phyloP scores from a whole-genome alignment of 23 tunicate species.

The Botrylloides violaceus region DNA sequence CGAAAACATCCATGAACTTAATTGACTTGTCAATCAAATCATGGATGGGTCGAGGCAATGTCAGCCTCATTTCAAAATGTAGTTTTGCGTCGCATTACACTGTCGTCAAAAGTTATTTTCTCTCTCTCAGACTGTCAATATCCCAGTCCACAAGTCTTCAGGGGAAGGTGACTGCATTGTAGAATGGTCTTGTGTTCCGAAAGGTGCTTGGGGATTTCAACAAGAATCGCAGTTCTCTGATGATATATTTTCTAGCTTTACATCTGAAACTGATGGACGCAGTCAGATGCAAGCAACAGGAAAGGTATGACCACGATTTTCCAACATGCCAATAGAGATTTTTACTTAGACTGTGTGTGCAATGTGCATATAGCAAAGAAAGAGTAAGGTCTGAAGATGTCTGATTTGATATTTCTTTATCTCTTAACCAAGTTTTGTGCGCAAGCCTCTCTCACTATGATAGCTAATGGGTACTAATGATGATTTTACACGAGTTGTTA shows the following conservation, averaged over 20 bases:
- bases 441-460: too few relatives aligned
- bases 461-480: too few relatives aligned
- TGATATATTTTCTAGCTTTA: neutral
- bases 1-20: neutral
- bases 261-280: slow-evolving; percentile 10
- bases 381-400: too few relatives aligned
- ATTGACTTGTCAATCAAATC: neutral
- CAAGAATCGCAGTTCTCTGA: too few relatives aligned
- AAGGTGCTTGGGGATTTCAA: neutral
- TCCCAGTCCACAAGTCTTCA: slow-evolving; percentile 53
- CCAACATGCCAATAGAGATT: too few relatives aligned
- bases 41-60: neutral
- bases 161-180: slow-evolving; percentile 40
- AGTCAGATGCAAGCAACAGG: neutral
- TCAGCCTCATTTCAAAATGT: neutral
- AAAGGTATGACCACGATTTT: neutral
- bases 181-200: slow-evolving; percentile 33
- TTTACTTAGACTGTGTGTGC: too few relatives aligned
- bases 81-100: neutral
- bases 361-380: too few relatives aligned
- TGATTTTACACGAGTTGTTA: too few relatives aligned
- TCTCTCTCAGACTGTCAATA: slow-evolving; percentile 19
- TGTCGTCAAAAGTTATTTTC: neutral
- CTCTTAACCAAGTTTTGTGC: too few relatives aligned
- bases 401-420: too few relatives aligned